These are phyloP conservation scores for Drosophila triauraria DNA, from an alignment of 1,140 invertebrate species.

Conservation along the genomic window DNA sequence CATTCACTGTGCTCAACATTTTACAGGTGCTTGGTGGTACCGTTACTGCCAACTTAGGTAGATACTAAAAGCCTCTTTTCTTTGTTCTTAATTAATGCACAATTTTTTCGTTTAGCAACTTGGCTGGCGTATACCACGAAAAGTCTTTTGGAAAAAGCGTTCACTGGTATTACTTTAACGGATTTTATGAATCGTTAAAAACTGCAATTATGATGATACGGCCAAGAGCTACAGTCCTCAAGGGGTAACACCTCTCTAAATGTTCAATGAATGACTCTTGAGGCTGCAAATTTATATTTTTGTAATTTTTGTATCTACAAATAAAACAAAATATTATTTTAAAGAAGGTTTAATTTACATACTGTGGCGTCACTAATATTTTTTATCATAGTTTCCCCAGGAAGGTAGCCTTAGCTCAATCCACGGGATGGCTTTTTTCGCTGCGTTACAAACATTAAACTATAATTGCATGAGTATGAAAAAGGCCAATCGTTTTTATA, in stretches of 20 bases:
- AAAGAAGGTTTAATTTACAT: too few relatives aligned
- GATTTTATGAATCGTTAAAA: not conserved
- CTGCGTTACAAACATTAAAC: too few relatives aligned
- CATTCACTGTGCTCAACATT: not conserved
- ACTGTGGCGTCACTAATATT: too few relatives aligned
- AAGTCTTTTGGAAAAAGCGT: not conserved
- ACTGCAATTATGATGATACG: conserved; percentile 13
- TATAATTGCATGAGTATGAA: not conserved
- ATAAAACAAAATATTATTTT: too few relatives aligned
- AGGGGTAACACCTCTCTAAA: not conserved
- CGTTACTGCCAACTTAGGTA: not conserved
- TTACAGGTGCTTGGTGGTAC: not conserved
- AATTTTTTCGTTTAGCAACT: not conserved
- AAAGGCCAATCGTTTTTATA: not conserved
- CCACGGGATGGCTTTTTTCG: too few relatives aligned
- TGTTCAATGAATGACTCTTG: too few relatives aligned
- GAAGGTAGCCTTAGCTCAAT: too few relatives aligned
- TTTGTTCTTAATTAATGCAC: not conserved
- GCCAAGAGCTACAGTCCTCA: not conserved
- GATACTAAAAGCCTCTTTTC: not conserved
- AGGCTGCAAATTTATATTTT: too few relatives aligned
- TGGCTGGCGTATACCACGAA: not conserved
- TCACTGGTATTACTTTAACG: not conserved
- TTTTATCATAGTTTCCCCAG: too few relatives aligned
- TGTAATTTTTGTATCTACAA: too few relatives aligned